Conservation (phyloP, 2,113 vertebrate species). For the Lichenostomus cassidix region DNA sequence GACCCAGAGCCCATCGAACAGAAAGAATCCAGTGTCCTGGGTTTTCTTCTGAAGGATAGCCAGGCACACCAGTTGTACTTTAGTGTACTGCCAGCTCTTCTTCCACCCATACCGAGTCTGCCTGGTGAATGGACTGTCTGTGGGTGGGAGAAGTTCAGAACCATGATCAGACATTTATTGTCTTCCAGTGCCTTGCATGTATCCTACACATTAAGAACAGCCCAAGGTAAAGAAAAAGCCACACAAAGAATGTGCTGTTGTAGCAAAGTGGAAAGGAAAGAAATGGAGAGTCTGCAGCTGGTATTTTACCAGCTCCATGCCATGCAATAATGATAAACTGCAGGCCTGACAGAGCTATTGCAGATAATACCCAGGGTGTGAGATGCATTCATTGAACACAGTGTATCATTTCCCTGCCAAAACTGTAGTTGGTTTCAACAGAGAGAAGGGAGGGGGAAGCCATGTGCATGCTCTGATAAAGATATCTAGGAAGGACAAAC, state of each 20-base stretch:
- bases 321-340: not conserved
- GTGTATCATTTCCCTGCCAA: slow-evolving; percentile 40
- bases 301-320: not conserved
- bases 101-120: not conserved
- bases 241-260: not conserved
- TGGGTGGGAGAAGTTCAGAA: not conserved
- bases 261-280: not conserved
- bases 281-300: not conserved
- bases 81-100: not conserved
- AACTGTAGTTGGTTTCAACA: not conserved
- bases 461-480: slow-evolving; percentile 39
- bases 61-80: not conserved
- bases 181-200: not conserved
- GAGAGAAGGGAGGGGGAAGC: not conserved
- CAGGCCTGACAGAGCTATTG: slow-evolving; percentile 4
- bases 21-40: not conserved
- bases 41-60: not conserved
- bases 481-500: slow-evolving; percentile 31
- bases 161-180: not conserved
- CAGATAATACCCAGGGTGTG: not conserved
- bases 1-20: not conserved
- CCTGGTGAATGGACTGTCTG: not conserved
- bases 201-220: not conserved
- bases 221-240: not conserved
- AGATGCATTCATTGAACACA: not conserved